Conservation (phyloP, 92 coral and sea anemone genomes). For the Phenganax subtilis region DNA sequence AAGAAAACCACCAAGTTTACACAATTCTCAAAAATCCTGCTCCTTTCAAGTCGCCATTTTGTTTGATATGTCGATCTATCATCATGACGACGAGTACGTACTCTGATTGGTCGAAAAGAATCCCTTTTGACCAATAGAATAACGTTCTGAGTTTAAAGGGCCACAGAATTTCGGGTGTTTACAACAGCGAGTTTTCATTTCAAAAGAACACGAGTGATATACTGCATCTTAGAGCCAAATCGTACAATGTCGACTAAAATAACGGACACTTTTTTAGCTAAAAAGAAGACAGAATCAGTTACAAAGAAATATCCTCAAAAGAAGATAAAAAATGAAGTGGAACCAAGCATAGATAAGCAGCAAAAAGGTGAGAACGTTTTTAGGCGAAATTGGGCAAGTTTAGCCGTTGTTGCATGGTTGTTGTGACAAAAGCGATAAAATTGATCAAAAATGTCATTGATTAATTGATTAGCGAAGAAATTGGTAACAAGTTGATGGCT, state of each 20-base stretch:
- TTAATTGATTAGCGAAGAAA: too few relatives aligned
- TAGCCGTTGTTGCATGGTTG: not conserved
- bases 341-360: not conserved
- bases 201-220: not conserved
- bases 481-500: too few relatives aligned
- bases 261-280: constrained; percentile 79
- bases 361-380: constrained; percentile 44
- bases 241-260: constrained; percentile 38
- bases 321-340: constrained; percentile 37
- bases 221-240: not conserved
- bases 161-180: not conserved
- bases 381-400: constrained; percentile 7
- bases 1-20: not conserved
- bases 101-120: constrained; percentile 37
- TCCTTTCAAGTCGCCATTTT: constrained; percentile 16
- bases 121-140: constrained; percentile 45
- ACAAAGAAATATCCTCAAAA: constrained; percentile 55
- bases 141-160: constrained; percentile 2
- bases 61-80: constrained; percentile 2
- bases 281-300: constrained; percentile 66
- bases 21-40: not conserved
- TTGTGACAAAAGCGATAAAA: not conserved
- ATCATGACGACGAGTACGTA: constrained; percentile 15
- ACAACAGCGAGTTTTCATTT: constrained; percentile 8
- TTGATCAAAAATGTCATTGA: too few relatives aligned